Evolutionary conservation across 2,888 invertebrate genomes (phyloP).

Genomic region (Apotomis capreana): DNA sequence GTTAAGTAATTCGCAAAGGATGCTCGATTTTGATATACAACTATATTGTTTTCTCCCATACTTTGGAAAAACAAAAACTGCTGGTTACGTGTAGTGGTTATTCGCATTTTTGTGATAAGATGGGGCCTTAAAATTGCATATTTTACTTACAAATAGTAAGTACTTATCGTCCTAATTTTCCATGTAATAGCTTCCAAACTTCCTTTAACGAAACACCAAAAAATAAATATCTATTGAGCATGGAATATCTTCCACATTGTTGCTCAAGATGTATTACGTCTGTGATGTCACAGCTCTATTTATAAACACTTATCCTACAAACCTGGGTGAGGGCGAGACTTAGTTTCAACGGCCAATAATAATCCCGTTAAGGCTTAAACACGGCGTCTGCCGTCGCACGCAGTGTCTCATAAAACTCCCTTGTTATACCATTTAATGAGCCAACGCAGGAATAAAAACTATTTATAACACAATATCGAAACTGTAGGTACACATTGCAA

Average conservation of each 20-base stretch:
- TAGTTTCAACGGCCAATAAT: constrained; percentile 53
- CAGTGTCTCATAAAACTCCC: constrained; percentile 61
- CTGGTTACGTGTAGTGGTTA: too few relatives aligned
- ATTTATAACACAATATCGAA: constrained; percentile 73
- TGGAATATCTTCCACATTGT: background rate
- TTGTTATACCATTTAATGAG: constrained; percentile 74
- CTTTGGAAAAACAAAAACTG: too few relatives aligned
- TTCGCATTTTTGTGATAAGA: too few relatives aligned
- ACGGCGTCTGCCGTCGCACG: constrained; percentile 56
- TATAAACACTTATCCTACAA: constrained; percentile 52
- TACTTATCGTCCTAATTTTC: too few relatives aligned
- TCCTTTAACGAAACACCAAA: background rate
- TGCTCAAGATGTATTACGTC: constrained; percentile 4
- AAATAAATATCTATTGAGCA: background rate
- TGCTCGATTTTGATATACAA: too few relatives aligned
- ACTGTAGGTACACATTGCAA: constrained; percentile 68
- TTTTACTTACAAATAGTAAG: too few relatives aligned
- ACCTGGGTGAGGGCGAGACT: constrained; percentile 52
- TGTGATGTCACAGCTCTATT: constrained; percentile 42
- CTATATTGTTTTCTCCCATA: too few relatives aligned
- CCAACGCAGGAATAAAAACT: constrained; percentile 70
- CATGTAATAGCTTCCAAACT: background rate
- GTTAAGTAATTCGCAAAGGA: too few relatives aligned
- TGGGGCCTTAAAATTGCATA: too few relatives aligned
- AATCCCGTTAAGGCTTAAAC: constrained; percentile 54